Evolutionary conservation across 2,888 invertebrate genomes (phyloP).

Genomic region (Hirtodrosophila confusa): DNA sequence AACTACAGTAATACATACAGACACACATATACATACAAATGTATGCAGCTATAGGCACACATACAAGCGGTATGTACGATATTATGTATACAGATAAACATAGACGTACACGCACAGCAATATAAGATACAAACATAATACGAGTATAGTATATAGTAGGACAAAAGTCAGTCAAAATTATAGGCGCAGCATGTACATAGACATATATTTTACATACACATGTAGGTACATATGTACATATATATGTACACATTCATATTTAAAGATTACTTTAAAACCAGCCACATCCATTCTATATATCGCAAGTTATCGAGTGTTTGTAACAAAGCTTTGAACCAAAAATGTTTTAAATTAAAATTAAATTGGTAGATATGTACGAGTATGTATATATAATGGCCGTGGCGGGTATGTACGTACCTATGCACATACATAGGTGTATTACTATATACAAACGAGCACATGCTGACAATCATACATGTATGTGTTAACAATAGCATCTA

Average conservation of each 20-base stretch:
- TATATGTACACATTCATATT: too few species aligned
- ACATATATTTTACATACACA: neutral
- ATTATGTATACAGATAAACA: slow-evolving; percentile 8
- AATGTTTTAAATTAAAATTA: too few species aligned
- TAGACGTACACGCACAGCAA: slow-evolving; percentile 12
- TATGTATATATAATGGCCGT: too few species aligned
- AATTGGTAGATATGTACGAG: too few species aligned
- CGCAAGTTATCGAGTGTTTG: too few species aligned
- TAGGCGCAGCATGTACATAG: slow-evolving; percentile 8
- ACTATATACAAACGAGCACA: slow-evolving; percentile 14
- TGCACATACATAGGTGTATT: slow-evolving; percentile 16
- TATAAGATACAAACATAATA: slow-evolving; percentile 1
- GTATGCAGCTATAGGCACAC: slow-evolving; percentile 17
- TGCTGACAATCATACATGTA: slow-evolving; percentile 13
- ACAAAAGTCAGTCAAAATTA: neutral
- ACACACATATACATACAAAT: slow-evolving; percentile 22
- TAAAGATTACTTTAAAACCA: neutral
- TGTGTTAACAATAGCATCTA: slow-evolving; percentile 2
- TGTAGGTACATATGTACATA: slow-evolving; percentile 12
- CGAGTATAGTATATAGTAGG: slow-evolving; percentile 8
- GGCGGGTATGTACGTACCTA: slow-evolving; percentile 19
- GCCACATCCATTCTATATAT: too few species aligned
- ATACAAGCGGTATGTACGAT: slow-evolving; percentile 6
- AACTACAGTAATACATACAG: slow-evolving; percentile 22
- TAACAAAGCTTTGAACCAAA: too few species aligned